Conservation (phyloP, 1,140 invertebrate species). For the Epicauta chinensis region DNA sequence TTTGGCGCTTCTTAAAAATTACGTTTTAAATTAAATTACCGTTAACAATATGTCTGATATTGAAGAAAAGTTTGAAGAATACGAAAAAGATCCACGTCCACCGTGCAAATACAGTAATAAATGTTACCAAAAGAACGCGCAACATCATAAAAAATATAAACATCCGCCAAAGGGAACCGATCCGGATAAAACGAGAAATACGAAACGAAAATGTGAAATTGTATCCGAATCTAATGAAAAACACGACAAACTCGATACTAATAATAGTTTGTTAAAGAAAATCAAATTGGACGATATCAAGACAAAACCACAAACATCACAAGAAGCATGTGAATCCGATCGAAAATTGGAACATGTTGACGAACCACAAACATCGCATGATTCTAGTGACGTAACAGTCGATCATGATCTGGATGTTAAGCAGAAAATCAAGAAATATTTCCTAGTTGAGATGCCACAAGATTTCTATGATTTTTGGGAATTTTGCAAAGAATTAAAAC, state of each 20-base stretch:
- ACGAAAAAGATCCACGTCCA: slow-evolving; percentile 43
- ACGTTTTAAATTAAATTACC: too few species aligned
- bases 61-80: slow-evolving; percentile 14
- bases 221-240: slow-evolving; percentile 16
- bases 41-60: neutral
- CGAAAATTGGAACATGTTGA: slow-evolving; percentile 4
- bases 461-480: slow-evolving; percentile 85
- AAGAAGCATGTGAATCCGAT: neutral
- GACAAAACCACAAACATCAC: slow-evolving; percentile 13
- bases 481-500: slow-evolving; percentile 63
- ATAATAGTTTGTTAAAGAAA: neutral
- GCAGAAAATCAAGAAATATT: slow-evolving; percentile 62
- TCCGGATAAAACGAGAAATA: slow-evolving; percentile 25
- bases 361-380: neutral
- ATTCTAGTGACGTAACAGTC: neutral
- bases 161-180: slow-evolving; percentile 54
- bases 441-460: slow-evolving; percentile 78
- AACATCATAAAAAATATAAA: slow-evolving; percentile 69
- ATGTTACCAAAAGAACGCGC: slow-evolving; percentile 80
- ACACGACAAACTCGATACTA: neutral
- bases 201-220: slow-evolving; percentile 25
- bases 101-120: slow-evolving; percentile 71
- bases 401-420: slow-evolving; percentile 12
- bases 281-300: slow-evolving; percentile 12
- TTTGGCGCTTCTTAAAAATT: too few species aligned